Evolutionary conservation across 2,888 invertebrate genomes (phyloP), one percentile per base, ranked within the genome.

Genomic region (Suillia variegata): DNA sequence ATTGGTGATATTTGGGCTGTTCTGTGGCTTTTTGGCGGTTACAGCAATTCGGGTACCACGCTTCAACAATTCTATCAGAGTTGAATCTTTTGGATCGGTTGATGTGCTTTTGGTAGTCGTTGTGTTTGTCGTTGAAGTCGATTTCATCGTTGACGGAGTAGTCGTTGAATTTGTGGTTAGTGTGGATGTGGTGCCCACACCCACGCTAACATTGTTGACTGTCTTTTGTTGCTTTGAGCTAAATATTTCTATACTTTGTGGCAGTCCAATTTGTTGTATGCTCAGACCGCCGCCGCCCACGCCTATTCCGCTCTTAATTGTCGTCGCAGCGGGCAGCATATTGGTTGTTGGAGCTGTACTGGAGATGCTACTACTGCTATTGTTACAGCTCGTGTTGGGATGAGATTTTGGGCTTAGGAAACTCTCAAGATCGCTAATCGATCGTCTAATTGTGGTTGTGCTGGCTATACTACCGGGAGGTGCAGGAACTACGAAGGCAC

Each of bases 21-120:
- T 67, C 75, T 88, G 87, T 89, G 85, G 82, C 91, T 92, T 75
- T 62, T 73, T 73, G 50, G 24, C 15, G 57, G 77, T 76, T 17
- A 93, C 91, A 38, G 88, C 87, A 79, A 86, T 86, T 82, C 87
- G 89, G 20, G 85, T 84, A 48, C 88, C 88, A 64, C 89, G 86
- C 82, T 92, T 93, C 52, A 92, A 83, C 58, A 92, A 84, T 79
- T 92, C 92, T 64, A 92, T 91, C 47, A 92, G 83, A 3, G 91
- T 90, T 62, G 92, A 91, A 66, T 92, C 92, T 79, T 91, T 89
- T 47, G 82, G 79, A 65, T 82, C 81, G 48, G 74, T 75, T 56
- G 82, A 78, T 70, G 84, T 83, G 77, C 83, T 82, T 71, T 76
- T 72, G 21, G 68, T 69, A 57, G 59, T 70, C 58, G 67, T 75